Conservation (phyloP, 2,888 invertebrate species). For the Lasioglossum lativentre region DNA sequence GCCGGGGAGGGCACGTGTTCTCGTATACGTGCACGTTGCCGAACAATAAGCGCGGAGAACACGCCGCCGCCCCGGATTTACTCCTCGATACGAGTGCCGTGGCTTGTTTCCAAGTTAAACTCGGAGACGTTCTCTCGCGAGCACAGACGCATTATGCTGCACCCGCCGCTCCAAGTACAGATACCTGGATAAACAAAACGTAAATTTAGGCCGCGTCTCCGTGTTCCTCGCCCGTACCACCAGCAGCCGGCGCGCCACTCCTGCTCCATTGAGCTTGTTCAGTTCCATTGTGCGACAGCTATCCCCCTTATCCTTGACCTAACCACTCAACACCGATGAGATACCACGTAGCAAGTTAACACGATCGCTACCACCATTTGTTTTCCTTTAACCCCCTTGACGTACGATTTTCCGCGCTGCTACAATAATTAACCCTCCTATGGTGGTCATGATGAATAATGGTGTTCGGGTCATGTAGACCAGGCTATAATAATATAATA, state of each 20-base stretch:
- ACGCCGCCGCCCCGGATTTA: conserved; percentile 46
- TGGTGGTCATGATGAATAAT: too few relatives aligned
- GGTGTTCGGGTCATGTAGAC: too few relatives aligned
- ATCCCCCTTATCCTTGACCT: neutral
- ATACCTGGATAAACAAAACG: conserved; percentile 63
- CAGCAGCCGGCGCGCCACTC: neutral
- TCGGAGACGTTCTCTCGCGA: conserved; percentile 59
- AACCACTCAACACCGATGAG: neutral
- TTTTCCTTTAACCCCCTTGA: neutral
- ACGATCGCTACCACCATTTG: neutral
- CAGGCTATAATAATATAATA: too few relatives aligned
- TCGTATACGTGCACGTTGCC: conserved; percentile 28
- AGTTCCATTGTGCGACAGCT: neutral
- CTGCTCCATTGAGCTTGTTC: conserved; percentile 8
- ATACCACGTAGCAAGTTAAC: neutral
- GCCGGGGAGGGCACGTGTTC: neutral
- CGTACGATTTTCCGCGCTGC: too few relatives aligned
- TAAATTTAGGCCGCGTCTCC: conserved; percentile 47
- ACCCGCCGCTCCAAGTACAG: conserved; percentile 32
- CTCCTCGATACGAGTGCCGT: conserved; percentile 51
- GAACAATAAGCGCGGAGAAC: conserved; percentile 57
- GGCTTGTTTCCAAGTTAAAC: conserved; percentile 73
- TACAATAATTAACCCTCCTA: too few relatives aligned
- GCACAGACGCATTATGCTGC: conserved; percentile 44
- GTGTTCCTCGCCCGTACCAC: neutral